Evolutionary conservation across 2,888 invertebrate species (phyloP).

Genomic region (Bombylius discolor): DNA sequence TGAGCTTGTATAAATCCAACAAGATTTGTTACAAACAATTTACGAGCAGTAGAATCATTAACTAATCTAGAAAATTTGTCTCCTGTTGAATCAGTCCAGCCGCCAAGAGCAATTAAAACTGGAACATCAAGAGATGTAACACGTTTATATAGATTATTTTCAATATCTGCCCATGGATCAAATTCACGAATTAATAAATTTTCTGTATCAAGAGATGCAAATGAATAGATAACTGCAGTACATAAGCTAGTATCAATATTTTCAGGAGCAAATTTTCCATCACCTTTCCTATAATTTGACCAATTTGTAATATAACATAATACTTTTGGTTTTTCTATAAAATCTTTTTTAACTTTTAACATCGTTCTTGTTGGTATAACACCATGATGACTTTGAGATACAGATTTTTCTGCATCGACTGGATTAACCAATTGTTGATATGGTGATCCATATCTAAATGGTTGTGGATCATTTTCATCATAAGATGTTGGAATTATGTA

Average conservation of each 20-base stretch:
- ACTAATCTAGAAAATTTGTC: constrained; percentile 76
- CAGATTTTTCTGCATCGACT: background rate
- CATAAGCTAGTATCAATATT: constrained; percentile 69
- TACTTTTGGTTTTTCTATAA: constrained; percentile 39
- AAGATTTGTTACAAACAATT: constrained; percentile 55
- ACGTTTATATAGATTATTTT: constrained; percentile 71
- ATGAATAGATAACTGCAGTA: constrained; percentile 81
- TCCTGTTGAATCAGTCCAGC: constrained; percentile 87
- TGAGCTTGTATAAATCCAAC: constrained; percentile 59
- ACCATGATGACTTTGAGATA: too few species aligned
- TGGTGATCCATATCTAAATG: constrained; percentile 31
- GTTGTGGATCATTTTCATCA: constrained; percentile 24
- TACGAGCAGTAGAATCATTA: constrained; percentile 48
- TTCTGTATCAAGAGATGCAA: constrained; percentile 72
- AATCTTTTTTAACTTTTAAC: constrained; percentile 15
- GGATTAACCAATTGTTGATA: constrained; percentile 29
- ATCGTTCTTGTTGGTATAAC: background rate
- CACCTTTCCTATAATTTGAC: constrained; percentile 71
- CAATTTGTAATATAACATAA: constrained; percentile 83
- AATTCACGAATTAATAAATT: constrained; percentile 64
- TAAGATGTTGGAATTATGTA: constrained; percentile 21
- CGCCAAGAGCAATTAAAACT: constrained; percentile 75
- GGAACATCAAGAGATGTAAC: constrained; percentile 52
- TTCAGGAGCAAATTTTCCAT: constrained; percentile 77
- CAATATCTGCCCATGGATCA: constrained; percentile 78